Evolutionary conservation across 2,888 invertebrate genomes (phyloP).

Genomic region (Thereva unica): DNA sequence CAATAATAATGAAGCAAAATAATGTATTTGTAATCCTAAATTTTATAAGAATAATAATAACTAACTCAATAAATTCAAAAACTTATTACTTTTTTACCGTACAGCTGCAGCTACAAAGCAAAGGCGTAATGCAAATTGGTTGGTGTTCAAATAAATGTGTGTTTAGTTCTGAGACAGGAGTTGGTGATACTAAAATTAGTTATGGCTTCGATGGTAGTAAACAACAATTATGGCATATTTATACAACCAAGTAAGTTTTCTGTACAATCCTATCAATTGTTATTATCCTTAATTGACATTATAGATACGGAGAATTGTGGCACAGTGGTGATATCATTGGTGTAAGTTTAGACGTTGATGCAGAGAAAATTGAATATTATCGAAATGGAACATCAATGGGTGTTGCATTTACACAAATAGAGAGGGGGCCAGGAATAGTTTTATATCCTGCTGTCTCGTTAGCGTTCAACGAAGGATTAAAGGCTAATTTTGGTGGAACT

Average conservation of each 20-base stretch:
- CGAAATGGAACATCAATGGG: constrained; percentile 80
- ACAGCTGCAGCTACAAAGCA: constrained; percentile 73
- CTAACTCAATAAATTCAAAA: not conserved
- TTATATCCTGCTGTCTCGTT: constrained; percentile 82
- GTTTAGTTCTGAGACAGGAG: constrained; percentile 78
- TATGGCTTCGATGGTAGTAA: constrained; percentile 68
- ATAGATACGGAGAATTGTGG: constrained; percentile 77
- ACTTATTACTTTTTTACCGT: constrained; percentile 5
- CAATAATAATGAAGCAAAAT: too few relatives aligned
- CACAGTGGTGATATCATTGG: constrained; percentile 82
- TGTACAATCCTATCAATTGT: not conserved
- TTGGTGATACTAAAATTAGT: constrained; percentile 77
- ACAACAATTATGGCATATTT: constrained; percentile 58
- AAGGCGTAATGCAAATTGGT: constrained; percentile 87
- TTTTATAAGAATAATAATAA: too few relatives aligned
- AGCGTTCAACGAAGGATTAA: constrained; percentile 74
- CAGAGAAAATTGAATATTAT: constrained; percentile 67
- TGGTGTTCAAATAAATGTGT: constrained; percentile 77
- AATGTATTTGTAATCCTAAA: too few relatives aligned
- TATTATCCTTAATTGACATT: constrained; percentile 6
- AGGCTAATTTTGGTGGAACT: constrained; percentile 77
- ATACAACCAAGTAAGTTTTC: constrained; percentile 53
- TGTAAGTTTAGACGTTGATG: constrained; percentile 74
- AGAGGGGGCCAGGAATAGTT: constrained; percentile 72
- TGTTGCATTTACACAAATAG: constrained; percentile 70